A percentile compares a stretch with the other conserved stretches of the same genome.
phyloP scores from a whole-genome alignment of 30 jellyfish, hydroid and myxozoan species.

The Aurelia sp. region DNA sequence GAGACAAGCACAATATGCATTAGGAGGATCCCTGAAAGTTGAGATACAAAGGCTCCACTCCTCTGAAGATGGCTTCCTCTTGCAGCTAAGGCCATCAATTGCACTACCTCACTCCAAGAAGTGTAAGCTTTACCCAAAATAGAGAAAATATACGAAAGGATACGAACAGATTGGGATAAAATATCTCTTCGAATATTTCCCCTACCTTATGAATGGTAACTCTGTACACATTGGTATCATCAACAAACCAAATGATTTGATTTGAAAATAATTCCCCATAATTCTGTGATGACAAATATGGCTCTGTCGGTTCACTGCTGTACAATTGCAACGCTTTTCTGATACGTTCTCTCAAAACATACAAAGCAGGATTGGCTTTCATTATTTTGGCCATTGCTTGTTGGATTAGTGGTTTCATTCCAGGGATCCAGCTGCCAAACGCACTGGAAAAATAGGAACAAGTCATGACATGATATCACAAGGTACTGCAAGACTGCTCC shows the following conservation, averaged over 20 bases:
- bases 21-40: too few relatives aligned
- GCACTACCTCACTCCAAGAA: too few relatives aligned
- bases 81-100: too few relatives aligned
- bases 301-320: slow-evolving; percentile 99
- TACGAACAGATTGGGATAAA: too few relatives aligned
- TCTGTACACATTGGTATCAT: slow-evolving; percentile 99
- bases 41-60: too few relatives aligned
- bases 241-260: slow-evolving; percentile 99
- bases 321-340: slow-evolving; percentile 99
- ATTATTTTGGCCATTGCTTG: slow-evolving; percentile 99
- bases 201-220: slow-evolving; percentile 97
- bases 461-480: too few relatives aligned
- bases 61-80: too few relatives aligned
- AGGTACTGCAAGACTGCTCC: too few relatives aligned
- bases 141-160: too few relatives aligned
- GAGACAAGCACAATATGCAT: too few relatives aligned
- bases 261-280: slow-evolving; percentile 99
- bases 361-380: slow-evolving; percentile 99
- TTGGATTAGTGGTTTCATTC: slow-evolving; percentile 99
- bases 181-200: too few relatives aligned
- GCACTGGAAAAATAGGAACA: slow-evolving; percentile 68
- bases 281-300: slow-evolving; percentile 98
- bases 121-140: too few relatives aligned
- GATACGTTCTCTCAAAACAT: slow-evolving; percentile 99
- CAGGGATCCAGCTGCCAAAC: slow-evolving; percentile 99